These are phyloP conservation scores for Alviniconcha marisindica DNA, from an alignment of 1,140 invertebrate species.

Conservation along the genomic window DNA sequence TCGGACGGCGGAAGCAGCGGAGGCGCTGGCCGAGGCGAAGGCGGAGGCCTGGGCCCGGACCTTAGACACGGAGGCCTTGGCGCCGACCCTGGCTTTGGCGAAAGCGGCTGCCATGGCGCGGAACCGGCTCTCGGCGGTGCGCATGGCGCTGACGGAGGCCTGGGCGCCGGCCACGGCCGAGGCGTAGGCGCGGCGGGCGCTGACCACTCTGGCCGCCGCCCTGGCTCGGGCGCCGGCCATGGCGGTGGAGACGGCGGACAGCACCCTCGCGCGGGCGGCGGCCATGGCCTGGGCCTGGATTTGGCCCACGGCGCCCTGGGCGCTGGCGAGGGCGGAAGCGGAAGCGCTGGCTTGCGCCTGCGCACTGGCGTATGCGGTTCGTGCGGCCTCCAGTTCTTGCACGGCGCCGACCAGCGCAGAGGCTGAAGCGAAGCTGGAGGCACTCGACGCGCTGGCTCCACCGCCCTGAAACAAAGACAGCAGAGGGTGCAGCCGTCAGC, in stretches of 20 bases:
- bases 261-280: neutral
- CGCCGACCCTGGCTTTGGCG: conserved; percentile 4
- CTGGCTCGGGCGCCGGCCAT: neutral
- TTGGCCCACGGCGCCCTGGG: neutral
- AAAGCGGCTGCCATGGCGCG: conserved; percentile 24
- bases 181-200: conserved; percentile 17
- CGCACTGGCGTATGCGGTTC: neutral
- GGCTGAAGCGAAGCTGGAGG: neutral
- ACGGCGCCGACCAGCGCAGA: neutral
- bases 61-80: conserved; percentile 10
- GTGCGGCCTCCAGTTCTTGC: neutral
- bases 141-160: conserved; percentile 19
- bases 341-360: conserved; percentile 20
- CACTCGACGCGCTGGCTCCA: too few relatives aligned
- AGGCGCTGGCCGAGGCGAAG: conserved; percentile 26
- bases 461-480: too few relatives aligned
- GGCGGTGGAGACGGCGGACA: neutral
- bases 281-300: neutral
- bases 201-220: neutral
- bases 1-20: conserved; percentile 12
- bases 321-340: neutral
- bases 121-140: conserved; percentile 20
- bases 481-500: too few relatives aligned
- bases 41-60: conserved; percentile 22
- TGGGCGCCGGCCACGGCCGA: conserved; percentile 32